Base-by-base conservation (phyloP, 2,888 invertebrate genomes). In the Callimorpha dominula region DNA sequence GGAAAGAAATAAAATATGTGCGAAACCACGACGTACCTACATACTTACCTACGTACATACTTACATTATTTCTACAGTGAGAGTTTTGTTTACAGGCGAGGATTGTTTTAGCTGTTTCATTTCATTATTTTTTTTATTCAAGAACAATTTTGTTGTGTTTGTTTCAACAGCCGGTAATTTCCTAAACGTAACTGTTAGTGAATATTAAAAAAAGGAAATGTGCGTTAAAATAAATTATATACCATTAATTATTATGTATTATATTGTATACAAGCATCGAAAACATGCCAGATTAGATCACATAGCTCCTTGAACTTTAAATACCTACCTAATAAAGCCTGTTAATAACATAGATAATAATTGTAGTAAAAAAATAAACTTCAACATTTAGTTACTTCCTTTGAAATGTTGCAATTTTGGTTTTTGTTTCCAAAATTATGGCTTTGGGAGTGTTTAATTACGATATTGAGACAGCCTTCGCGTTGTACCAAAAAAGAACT, bases 301-400 rank as follows among this genome's bases (percentile, higher is more conserved):
- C 43, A 68, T 67, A 54, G n/a, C 72, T 20, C 82, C 82, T 84
- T 82, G 82, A 82, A 81, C 82, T 82, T 81, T 84, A 71, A 57
- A 70, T 63, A 72, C 60, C 54, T 50, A 17, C 60, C 54, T 50
- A 17, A 31, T 67, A 79, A 63, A 82, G 74, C 74, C 74, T 73
- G 74, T 46, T 68, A 72, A 78, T 64, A 68, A 46, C 73, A 54
- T 40, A 46, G 43, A 46, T 31, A 17, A 54, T 74, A 52, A 71
- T 71, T 62, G 20, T 73, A 74, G 75, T 75, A 74, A 68, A 73
- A 72, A 73, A 78, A 81, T 75, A 71, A 78, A 77, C 64, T 40
- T 73, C 70, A 68, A 73, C 65, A 11, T 57, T 70, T 42, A 68
- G 63, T 40, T 65, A 64, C 72, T 79, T 82, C 81, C 81, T 83